phyloP scores from a whole-genome alignment of 2,797 vertebrate species.

The Acanthornis magna region DNA sequence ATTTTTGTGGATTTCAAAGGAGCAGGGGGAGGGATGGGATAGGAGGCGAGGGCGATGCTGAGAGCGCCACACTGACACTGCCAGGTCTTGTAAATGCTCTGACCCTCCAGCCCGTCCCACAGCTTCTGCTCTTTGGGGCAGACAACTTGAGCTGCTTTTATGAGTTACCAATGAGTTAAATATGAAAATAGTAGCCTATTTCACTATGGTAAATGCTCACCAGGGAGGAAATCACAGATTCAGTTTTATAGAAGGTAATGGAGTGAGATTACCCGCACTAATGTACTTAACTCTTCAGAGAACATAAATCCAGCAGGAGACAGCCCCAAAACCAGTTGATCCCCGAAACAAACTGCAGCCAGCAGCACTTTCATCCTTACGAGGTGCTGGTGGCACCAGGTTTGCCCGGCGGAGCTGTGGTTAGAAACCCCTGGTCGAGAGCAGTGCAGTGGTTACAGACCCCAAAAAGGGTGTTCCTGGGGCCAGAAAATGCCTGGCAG shows the following conservation, averaged over 20 bases:
- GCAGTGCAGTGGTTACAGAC: neutral
- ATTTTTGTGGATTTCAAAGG: slow-evolving; percentile 75
- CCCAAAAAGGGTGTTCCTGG: neutral
- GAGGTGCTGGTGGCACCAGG: neutral
- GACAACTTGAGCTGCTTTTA: slow-evolving; percentile 67
- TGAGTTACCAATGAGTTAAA: slow-evolving; percentile 60
- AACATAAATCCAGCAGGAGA: slow-evolving; percentile 21
- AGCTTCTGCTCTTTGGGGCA: slow-evolving; percentile 52
- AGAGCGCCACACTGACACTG: neutral
- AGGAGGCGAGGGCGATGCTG: slow-evolving; percentile 36
- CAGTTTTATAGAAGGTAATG: slow-evolving; percentile 63
- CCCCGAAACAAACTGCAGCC: neutral
- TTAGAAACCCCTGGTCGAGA: neutral
- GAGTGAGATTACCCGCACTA: slow-evolving; percentile 47
- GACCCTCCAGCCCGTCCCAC: neutral
- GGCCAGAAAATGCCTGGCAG: neutral
- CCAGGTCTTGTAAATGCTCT: slow-evolving; percentile 35
- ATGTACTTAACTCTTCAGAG: slow-evolving; percentile 51
- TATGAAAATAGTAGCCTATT: slow-evolving; percentile 64
- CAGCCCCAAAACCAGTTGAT: neutral
- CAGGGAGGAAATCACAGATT: slow-evolving; percentile 70
- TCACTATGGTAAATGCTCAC: slow-evolving; percentile 54
- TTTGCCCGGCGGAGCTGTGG: neutral
- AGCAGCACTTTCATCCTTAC: neutral
- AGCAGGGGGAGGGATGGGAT: slow-evolving; percentile 40